Conservation (phyloP, 2,797 vertebrate genomes). For the Potorous gilbertii region DNA sequence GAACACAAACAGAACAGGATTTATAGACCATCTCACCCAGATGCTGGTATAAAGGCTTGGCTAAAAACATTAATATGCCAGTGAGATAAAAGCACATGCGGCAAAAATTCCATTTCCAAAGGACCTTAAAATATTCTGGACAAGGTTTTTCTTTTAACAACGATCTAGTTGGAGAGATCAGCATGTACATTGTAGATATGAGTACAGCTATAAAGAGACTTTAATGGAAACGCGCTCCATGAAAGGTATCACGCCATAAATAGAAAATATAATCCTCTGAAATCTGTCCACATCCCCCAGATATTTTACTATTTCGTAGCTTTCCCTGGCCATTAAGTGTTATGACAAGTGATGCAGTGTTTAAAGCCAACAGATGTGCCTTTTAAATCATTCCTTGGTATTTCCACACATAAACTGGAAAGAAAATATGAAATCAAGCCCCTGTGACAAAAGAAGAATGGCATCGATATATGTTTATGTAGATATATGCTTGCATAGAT, state of each 20-base stretch:
- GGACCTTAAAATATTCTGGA: conserved; percentile 45
- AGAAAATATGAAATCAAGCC: conserved; percentile 53
- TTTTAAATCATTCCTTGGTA: conserved; percentile 27
- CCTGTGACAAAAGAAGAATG: neutral
- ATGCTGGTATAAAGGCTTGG: conserved; percentile 36
- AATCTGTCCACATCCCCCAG: neutral
- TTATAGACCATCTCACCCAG: conserved; percentile 33
- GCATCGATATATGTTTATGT: neutral
- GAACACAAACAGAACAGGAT: neutral
- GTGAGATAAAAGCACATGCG: conserved; percentile 31
- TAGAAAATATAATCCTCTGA: neutral
- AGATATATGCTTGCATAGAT: neutral
- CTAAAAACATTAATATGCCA: conserved; percentile 46
- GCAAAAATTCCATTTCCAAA: conserved; percentile 30
- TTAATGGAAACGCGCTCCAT: neutral
- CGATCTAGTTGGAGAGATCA: conserved; percentile 65
- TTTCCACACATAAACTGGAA: neutral
- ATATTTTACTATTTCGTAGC: neutral
- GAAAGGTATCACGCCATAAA: neutral
- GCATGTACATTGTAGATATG: conserved; percentile 47
- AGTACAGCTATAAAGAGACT: neutral
- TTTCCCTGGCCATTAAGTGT: conserved; percentile 6
- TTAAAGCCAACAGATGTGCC: conserved; percentile 52
- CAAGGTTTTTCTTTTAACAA: conserved; percentile 68
- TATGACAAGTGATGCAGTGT: neutral